Base-by-base conservation (phyloP, 2,113 vertebrate species). In the Macroglossus sobrinus region DNA sequence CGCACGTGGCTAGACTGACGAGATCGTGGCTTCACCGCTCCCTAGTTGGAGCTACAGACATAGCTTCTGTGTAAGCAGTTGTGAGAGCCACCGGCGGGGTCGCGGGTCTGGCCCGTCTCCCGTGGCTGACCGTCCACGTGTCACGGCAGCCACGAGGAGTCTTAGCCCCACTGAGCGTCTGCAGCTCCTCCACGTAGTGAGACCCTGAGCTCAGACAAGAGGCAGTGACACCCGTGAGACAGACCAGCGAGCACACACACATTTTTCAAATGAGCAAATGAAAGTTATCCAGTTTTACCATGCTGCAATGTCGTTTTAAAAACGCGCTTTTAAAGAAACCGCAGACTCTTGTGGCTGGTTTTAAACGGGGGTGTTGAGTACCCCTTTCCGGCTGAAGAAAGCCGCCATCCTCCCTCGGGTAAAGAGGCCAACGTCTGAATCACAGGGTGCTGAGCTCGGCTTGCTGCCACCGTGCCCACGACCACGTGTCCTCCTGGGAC, bases 321-420 rank as follows among this genome's bases (percentile, higher is more conserved):
- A 88, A 74, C n/a, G 72, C 10, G 11, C 21, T 78, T 85, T 92
- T 61, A 45, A 96, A 63, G 63, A 82, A 85, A 45, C 53, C 63
- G 28, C 35, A 35, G 28, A 18, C 16, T 19, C 59, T 75, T 66
- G 33, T 1, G 47, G 61, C 50, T 10, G 40, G 10, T 81, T 78
- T 40, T 53, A 84, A 33, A 53, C 24, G 59, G 57, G 43, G 28
- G n/a, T 35, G 47, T 61, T 53, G 33, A 66, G 11, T 68, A 22
- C 45, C 75, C 89, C 6, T 50, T 85, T 76, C 26, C 61, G 47
- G n/a, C 10, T 14, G 3, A 92, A 18, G 4, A 59, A 89, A 80
- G 10, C 16, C 40, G 14, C 38, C 28, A 7, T 30, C n/a, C n/a
- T 75, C 38, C 33, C 40, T 63, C 74, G 15, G 19, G 47, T 16